Conservation (phyloP, 2,797 vertebrate genomes). For the Manis pentadactyla region DNA sequence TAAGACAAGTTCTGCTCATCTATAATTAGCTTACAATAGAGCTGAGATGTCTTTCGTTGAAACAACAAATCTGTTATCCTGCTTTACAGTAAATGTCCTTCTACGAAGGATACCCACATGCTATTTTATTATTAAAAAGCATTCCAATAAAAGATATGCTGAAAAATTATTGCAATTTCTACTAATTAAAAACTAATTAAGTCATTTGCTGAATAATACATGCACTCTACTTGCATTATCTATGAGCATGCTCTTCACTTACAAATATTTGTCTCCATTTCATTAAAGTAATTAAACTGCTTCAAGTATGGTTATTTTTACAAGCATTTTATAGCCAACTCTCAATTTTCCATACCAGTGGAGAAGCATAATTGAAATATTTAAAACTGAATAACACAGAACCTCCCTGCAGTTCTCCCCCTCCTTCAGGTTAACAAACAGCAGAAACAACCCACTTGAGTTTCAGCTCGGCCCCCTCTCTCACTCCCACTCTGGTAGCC, state of each 20-base stretch:
- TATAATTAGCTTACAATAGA: slow-evolving; percentile 85
- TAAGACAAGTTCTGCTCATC: slow-evolving; percentile 66
- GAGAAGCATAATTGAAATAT: slow-evolving; percentile 82
- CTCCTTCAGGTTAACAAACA: slow-evolving; percentile 74
- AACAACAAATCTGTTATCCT: slow-evolving; percentile 87
- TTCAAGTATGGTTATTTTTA: slow-evolving; percentile 81
- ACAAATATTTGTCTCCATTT: slow-evolving; percentile 85
- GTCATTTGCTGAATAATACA: slow-evolving; percentile 84
- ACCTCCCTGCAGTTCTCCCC: slow-evolving; percentile 57
- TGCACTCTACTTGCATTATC: slow-evolving; percentile 80
- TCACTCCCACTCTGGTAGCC: slow-evolving; percentile 36
- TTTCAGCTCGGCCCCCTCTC: slow-evolving; percentile 37
- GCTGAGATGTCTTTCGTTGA: slow-evolving; percentile 85
- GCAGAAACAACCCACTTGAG: slow-evolving; percentile 62
- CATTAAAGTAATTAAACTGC: slow-evolving; percentile 84
- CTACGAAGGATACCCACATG: slow-evolving; percentile 70
- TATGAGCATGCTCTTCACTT: slow-evolving; percentile 79
- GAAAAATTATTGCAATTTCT: slow-evolving; percentile 82
- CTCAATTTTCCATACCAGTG: slow-evolving; percentile 84
- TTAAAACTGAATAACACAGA: slow-evolving; percentile 77
- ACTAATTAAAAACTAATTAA: slow-evolving; percentile 85
- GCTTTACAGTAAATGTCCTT: slow-evolving; percentile 84
- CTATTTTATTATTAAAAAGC: slow-evolving; percentile 83
- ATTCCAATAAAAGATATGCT: slow-evolving; percentile 81
- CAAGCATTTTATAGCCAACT: slow-evolving; percentile 82